Percentiles rank a stretch among this genome's conserved stretches.
phyloP scores from a whole-genome alignment of 1,140 invertebrate species.

The Zaprionus taronus region DNA sequence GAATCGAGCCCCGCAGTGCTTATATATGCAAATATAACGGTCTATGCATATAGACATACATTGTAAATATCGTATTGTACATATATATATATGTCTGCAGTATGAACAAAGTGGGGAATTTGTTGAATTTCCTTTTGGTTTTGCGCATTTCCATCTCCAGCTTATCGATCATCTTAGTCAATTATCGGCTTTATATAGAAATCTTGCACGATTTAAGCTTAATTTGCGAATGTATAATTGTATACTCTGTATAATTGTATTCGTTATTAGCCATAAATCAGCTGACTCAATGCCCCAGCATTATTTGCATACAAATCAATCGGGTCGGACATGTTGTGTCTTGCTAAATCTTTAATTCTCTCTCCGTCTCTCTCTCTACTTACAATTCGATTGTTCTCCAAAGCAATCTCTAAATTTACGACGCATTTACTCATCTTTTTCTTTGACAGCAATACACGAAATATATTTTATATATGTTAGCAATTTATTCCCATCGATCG shows the following conservation, averaged over 20 bases:
- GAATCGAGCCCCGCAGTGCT: slow-evolving; percentile 6
- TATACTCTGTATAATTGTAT: slow-evolving; percentile 35
- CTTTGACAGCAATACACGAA: not conserved
- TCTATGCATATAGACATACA: not conserved
- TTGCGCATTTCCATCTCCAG: not conserved
- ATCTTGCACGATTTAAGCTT: not conserved
- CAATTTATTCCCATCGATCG: slow-evolving; percentile 21
- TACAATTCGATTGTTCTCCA: slow-evolving; percentile 25
- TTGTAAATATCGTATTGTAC: not conserved
- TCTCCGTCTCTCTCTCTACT: no score
- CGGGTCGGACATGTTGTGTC: slow-evolving; percentile 13
- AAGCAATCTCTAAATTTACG: slow-evolving; percentile 19
- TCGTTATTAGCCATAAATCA: slow-evolving; percentile 34
- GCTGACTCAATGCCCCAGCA: slow-evolving; percentile 6
- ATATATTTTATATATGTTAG: not conserved
- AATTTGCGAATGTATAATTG: slow-evolving; percentile 12
- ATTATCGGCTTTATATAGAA: not conserved
- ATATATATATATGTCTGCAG: not conserved
- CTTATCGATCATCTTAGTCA: not conserved
- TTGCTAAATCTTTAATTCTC: slow-evolving; percentile 28
- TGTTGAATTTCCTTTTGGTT: not conserved
- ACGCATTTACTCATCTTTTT: not conserved
- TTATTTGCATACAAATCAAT: slow-evolving; percentile 45
- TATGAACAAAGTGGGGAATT: not conserved
- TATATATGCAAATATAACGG: slow-evolving; percentile 10